Evolutionary conservation across 92 coral and sea anemone species (phyloP), one percentile per base, ranked within the genome.

Genomic region (Porites divaricata): DNA sequence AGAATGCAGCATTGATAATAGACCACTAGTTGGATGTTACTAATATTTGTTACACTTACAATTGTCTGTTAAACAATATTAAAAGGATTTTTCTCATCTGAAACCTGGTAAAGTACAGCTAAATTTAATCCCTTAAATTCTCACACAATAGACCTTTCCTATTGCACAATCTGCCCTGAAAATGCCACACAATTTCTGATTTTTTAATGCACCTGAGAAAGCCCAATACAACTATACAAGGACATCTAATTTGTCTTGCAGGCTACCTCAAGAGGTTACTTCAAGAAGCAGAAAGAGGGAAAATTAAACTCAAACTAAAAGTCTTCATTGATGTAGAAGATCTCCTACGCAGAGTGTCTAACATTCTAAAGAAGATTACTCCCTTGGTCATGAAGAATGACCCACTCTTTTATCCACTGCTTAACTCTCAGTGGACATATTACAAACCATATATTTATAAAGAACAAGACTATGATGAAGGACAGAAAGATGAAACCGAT

Each of bases 391-490:
- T 14, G 19, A 50, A 54, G 35, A 70, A 81, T 21, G 85, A 81
- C 48, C 85, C 85, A 1, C 25, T 71, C 20, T 81, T 81, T 69
- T 81, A 81, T 57, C 77, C 77, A 0, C 35, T 54, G 9, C 69
- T 81, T 57, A 58, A 70, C 48, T 81, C 85, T 58, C 67, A 19
- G 49, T 81, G 85, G 85, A 69, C 58, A 13, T 70, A 56, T 16
- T 81, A 25, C 77, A 81, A 81, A 71, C 77, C 77, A 13, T 81
- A 81, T 51, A 23, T 53, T 35, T 54, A 35, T 58, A 16, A 20
- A 57, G 53, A 19, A 41, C 23, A 50, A n/a, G 17, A 14, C 21
- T 76, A 57, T 54, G 76, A 16, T 24, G 85, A 45, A 25, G 45
- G 63, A 14, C 41, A 19, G 15, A 16, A 58, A 17, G 56, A 25